Evolutionary conservation across 2,888 invertebrate genomes (phyloP).

Genomic region (Carcina quercana): DNA sequence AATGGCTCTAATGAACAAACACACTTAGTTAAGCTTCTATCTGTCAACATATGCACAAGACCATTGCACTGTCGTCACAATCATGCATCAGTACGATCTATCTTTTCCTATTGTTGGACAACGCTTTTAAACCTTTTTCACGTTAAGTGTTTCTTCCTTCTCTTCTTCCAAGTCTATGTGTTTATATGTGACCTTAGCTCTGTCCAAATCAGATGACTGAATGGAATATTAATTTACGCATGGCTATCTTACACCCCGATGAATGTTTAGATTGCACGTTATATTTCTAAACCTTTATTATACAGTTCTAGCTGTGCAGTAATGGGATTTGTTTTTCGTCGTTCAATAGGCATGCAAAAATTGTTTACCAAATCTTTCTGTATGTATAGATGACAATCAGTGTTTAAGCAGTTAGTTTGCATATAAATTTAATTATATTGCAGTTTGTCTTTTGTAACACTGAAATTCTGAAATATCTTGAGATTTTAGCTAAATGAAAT

Average conservation of each 20-base stretch:
- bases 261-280: conserved; percentile 72
- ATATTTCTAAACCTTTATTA: conserved; percentile 49
- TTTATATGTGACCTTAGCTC: conserved; percentile 49
- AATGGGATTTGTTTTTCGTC: conserved; percentile 41
- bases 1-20: conserved; percentile 51
- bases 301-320: conserved; percentile 55
- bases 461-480: too few species aligned
- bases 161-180: conserved; percentile 40
- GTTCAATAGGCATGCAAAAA: conserved; percentile 55
- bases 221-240: conserved; percentile 49
- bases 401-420: too few species aligned
- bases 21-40: conserved; percentile 44
- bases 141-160: conserved; percentile 44
- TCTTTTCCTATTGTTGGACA: conserved; percentile 35
- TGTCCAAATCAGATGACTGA: conserved; percentile 37
- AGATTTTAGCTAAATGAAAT: background rate
- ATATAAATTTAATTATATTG: too few species aligned
- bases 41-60: conserved; percentile 39
- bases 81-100: conserved; percentile 45
- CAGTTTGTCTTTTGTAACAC: too few species aligned
- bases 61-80: conserved; percentile 49
- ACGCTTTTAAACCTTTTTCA: conserved; percentile 41
- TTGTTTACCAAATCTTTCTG: conserved; percentile 12
- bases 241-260: conserved; percentile 61
- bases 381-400: too few species aligned